phyloP scores from a whole-genome alignment of 2,888 invertebrate genomes.

The Meganola albula region DNA sequence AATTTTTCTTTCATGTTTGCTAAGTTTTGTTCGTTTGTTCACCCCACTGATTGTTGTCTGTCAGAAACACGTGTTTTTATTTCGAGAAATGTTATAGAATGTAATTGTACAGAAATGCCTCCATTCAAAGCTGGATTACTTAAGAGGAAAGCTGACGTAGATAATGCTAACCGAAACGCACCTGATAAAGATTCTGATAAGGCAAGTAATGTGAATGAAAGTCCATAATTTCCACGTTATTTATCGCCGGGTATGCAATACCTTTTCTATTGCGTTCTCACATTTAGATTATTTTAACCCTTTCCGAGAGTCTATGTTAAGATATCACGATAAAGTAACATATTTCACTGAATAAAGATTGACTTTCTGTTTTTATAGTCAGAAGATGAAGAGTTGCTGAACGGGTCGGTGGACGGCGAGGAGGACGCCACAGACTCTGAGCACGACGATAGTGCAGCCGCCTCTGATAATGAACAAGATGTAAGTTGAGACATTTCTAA shows the following conservation, averaged over 20 bases:
- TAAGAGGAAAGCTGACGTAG: conserved; percentile 49
- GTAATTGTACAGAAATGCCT: conserved; percentile 54
- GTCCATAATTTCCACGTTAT: too few relatives aligned
- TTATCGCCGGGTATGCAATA: too few relatives aligned
- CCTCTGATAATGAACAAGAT: conserved; percentile 62
- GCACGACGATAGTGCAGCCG: conserved; percentile 56
- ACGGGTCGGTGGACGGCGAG: conserved; percentile 40
- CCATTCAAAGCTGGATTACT: conserved; percentile 56
- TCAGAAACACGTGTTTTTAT: conserved; percentile 24
- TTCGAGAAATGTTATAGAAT: conserved; percentile 1
- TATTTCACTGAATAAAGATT: too few relatives aligned
- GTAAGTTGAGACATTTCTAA: conserved; percentile 34
- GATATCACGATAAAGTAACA: too few relatives aligned
- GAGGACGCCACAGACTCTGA: conserved; percentile 60
- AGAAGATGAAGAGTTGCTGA: conserved; percentile 38
- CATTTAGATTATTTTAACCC: too few relatives aligned
- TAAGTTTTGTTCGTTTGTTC: too few relatives aligned
- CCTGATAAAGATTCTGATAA: conserved; percentile 26
- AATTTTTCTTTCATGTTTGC: too few relatives aligned
- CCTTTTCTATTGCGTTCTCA: too few relatives aligned
- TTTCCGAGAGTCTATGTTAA: too few relatives aligned
- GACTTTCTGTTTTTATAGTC: conserved; percentile 17
- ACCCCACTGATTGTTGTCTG: too few relatives aligned
- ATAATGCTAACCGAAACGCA: conserved; percentile 20
- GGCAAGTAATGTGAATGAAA: too few relatives aligned